A percentile compares a stretch with the other conserved stretches of the same genome.
Conservation (phyloP, 37 sponge, comb jelly and placozoan species). For the Eunapius fragilis region DNA sequence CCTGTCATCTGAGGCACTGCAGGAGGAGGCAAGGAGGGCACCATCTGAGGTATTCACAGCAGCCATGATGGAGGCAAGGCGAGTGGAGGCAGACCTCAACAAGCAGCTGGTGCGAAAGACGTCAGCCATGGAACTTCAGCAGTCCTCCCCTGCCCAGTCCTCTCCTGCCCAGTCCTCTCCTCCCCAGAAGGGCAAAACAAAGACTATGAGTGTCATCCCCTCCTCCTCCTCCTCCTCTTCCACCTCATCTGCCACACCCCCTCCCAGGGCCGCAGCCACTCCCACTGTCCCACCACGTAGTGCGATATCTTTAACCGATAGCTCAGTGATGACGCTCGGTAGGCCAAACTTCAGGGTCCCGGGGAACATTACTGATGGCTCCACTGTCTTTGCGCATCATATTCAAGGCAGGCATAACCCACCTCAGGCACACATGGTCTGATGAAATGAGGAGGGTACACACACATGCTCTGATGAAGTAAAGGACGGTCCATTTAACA, state of each 20-base stretch:
- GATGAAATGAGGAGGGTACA: background rate
- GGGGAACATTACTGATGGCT: background rate
- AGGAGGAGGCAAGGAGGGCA: background rate
- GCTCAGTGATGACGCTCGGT: background rate
- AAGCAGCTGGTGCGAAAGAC: background rate
- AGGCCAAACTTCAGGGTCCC: background rate
- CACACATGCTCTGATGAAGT: too few species aligned
- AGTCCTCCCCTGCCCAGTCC: too few species aligned
- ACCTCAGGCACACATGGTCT: background rate
- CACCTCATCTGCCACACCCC: background rate
- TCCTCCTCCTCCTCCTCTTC: too few species aligned
- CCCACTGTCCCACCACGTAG: constrained; percentile 51
- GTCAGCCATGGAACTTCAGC: background rate
- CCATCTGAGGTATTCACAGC: constrained; percentile 18
- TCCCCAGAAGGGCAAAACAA: background rate
- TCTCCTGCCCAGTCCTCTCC: too few species aligned
- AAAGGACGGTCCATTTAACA: too few species aligned
- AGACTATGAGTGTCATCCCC: background rate
- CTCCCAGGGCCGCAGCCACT: background rate
- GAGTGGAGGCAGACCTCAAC: constrained; percentile 22
- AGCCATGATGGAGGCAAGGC: background rate
- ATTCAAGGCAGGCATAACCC: background rate
- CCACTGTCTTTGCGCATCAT: background rate
- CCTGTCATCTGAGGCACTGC: background rate
- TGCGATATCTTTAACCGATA: constrained; percentile 20